These are phyloP conservation scores for Aythya baeri DNA, from an alignment of 2,113 vertebrate genomes.

Conservation along the genomic window DNA sequence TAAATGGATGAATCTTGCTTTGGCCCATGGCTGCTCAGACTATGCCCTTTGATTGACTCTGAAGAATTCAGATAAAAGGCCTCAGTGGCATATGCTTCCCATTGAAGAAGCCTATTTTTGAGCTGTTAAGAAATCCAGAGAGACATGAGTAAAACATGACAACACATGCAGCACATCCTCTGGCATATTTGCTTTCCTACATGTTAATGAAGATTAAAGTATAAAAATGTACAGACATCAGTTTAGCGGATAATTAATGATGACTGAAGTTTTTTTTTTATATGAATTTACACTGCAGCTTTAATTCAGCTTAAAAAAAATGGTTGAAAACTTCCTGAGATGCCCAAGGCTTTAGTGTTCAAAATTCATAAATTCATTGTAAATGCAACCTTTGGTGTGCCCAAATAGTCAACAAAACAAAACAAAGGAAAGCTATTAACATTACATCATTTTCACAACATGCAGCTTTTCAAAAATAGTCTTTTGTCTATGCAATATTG, in stretches of 20 bases:
- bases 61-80: slow-evolving; percentile 35
- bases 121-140: background rate
- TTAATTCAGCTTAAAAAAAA: slow-evolving; percentile 52
- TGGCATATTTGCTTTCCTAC: slow-evolving; percentile 37
- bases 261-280: slow-evolving; percentile 65
- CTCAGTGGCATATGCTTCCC: background rate
- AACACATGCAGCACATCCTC: slow-evolving; percentile 50
- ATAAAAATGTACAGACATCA: slow-evolving; percentile 60
- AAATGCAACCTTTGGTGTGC: background rate
- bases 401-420: background rate
- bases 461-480: background rate
- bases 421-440: background rate
- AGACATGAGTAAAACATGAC: background rate
- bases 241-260: slow-evolving; percentile 71
- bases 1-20: background rate
- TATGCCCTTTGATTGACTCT: slow-evolving; percentile 47
- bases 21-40: background rate
- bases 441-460: background rate
- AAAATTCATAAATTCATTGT: background rate
- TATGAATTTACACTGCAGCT: slow-evolving; percentile 49
- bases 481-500: background rate
- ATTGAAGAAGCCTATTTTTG: background rate
- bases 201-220: slow-evolving; percentile 71
- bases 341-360: background rate
- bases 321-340: slow-evolving; percentile 4